Conservation (phyloP, 2,113 vertebrate species). For the Sigmodon hispidus region DNA sequence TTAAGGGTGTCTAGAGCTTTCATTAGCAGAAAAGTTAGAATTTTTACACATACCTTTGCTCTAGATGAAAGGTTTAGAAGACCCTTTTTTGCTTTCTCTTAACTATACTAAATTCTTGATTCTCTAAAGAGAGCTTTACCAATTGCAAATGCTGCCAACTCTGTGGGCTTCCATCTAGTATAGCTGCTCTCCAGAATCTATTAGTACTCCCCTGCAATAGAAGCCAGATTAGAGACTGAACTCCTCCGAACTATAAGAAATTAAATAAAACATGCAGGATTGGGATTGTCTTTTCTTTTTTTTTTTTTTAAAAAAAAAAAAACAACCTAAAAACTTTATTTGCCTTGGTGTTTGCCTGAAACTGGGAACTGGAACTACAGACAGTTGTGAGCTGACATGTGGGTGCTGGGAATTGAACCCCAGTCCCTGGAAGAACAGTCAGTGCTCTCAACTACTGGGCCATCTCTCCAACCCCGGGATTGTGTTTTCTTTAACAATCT, state of each 20-base stretch:
- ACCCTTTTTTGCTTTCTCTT: background rate
- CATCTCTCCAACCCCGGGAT: too few species aligned
- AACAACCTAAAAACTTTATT: too few species aligned
- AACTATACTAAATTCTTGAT: background rate
- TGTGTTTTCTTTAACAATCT: conserved; percentile 21
- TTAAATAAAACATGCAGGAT: background rate
- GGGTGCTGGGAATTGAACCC: too few species aligned
- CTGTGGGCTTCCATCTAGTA: background rate
- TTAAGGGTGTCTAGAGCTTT: background rate
- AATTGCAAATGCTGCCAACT: background rate
- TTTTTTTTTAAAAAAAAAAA: too few species aligned
- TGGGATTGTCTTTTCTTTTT: too few species aligned
- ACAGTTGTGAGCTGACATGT: too few species aligned
- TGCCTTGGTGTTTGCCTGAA: too few species aligned
- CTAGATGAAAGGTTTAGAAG: background rate
- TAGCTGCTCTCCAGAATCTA: background rate
- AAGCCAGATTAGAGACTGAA: background rate
- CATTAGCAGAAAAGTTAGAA: background rate
- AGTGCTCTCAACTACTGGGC: too few species aligned
- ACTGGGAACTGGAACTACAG: too few species aligned
- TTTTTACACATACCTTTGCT: background rate
- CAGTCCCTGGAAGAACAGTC: too few species aligned
- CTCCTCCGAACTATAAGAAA: background rate
- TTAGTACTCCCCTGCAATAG: background rate
- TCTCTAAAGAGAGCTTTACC: background rate